Percentiles rank a stretch among this genome's conserved stretches.
These are phyloP conservation scores for Amphiprion ocellaris DNA, from an alignment of 2,113 vertebrate species.

Conservation along the genomic window DNA sequence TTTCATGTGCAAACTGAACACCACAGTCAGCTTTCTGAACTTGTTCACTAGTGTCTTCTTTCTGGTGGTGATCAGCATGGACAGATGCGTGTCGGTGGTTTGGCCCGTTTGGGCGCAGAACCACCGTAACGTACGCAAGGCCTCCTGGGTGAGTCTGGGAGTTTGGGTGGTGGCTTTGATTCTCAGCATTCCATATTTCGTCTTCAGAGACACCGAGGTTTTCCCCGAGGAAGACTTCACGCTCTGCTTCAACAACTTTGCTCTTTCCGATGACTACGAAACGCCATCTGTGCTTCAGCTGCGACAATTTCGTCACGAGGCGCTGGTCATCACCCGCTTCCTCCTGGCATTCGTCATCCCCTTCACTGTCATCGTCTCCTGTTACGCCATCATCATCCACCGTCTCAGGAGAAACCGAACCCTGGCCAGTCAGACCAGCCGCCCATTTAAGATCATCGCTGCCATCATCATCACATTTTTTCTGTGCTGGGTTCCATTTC, in stretches of 20 bases:
- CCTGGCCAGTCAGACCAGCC: conserved; percentile 84
- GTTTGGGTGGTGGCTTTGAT: conserved; percentile 87
- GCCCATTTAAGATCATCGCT: conserved; percentile 90
- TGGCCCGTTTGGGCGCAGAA: conserved; percentile 90
- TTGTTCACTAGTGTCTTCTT: conserved; percentile 90
- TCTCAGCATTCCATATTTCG: conserved; percentile 82
- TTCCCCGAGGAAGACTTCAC: conserved; percentile 65
- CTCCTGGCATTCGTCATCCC: conserved; percentile 89
- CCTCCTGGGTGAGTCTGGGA: conserved; percentile 77
- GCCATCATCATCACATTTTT: conserved; percentile 89
- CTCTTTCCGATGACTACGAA: conserved; percentile 75
- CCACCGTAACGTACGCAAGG: conserved; percentile 82
- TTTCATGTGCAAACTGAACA: conserved; percentile 87
- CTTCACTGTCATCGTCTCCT: conserved; percentile 87
- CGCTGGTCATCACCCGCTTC: conserved; percentile 85
- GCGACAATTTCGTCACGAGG: conserved; percentile 74
- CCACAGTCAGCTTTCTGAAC: conserved; percentile 84
- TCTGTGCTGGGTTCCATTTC: conserved; percentile 92
- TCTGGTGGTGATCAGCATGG: conserved; percentile 88
- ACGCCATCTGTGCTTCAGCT: conserved; percentile 54
- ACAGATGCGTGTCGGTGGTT: conserved; percentile 87
- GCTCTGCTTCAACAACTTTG: conserved; percentile 83
- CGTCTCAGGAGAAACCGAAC: conserved; percentile 84
- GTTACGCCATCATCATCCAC: conserved; percentile 86
- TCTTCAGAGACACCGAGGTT: conserved; percentile 80